phyloP scores from a whole-genome alignment of 2,888 invertebrate species.

The Steinernema carpocapsae region DNA sequence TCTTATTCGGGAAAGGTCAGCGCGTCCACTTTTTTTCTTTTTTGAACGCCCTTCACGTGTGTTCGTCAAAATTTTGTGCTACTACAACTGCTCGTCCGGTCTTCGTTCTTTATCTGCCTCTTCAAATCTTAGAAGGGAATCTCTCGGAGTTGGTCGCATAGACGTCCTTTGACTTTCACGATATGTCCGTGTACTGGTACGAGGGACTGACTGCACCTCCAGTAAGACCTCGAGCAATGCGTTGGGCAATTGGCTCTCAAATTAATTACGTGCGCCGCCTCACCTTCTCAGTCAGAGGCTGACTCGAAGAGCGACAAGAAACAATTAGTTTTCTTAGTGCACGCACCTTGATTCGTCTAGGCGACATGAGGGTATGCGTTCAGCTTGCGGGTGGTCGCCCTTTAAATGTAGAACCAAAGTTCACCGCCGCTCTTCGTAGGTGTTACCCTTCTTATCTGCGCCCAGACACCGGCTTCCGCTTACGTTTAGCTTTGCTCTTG shows the following conservation, averaged over 20 bases:
- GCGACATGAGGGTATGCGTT: not conserved
- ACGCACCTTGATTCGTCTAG: not conserved
- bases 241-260: not conserved
- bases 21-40: constrained; percentile 16
- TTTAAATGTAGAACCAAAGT: too few relatives aligned
- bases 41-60: constrained; percentile 1
- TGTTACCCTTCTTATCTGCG: too few relatives aligned
- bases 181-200: not conserved
- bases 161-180: not conserved
- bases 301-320: not conserved
- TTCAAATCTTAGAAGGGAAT: not conserved
- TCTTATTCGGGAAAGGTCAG: constrained; percentile 31
- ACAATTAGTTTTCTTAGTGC: constrained; percentile 2
- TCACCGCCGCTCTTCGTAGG: too few relatives aligned
- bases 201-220: too few relatives aligned
- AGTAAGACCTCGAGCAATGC: too few relatives aligned
- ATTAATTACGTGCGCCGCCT: not conserved
- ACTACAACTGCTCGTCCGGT: not conserved
- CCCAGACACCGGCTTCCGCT: not conserved
- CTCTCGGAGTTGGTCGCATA: not conserved
- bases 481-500: not conserved
- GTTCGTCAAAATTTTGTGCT: constrained; percentile 13
- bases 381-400: not conserved
- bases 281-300: not conserved
- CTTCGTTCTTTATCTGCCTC: not conserved